Evolutionary conservation across 92 coral and sea anemone genomes (phyloP).

Genomic region (Porites lobata): DNA sequence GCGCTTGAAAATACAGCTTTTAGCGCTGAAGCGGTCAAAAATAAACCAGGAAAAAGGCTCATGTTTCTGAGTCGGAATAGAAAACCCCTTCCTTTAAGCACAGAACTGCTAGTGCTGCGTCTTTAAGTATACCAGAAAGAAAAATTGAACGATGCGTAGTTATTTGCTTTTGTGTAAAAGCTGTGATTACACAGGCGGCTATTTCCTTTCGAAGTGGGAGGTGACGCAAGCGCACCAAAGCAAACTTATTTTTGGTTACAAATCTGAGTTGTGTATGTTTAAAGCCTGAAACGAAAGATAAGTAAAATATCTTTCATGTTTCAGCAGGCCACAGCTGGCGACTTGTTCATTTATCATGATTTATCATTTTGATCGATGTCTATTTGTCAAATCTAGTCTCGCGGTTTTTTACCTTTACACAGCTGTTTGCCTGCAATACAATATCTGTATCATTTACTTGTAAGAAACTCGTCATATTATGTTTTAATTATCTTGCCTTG

Average conservation of each 20-base stretch:
- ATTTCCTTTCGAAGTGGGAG: neutral
- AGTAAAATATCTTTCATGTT: constrained; percentile 8
- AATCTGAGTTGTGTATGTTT: neutral
- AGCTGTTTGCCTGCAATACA: constrained; percentile 1
- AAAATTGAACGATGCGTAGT: neutral
- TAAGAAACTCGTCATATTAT: neutral
- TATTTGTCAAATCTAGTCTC: neutral
- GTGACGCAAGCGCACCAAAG: neutral
- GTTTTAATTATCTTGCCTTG: neutral
- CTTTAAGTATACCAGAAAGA: neutral
- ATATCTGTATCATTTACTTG: neutral
- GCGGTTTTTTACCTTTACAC: neutral
- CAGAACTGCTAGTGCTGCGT: neutral
- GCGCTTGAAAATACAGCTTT: neutral
- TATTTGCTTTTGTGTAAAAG: constrained; percentile 27
- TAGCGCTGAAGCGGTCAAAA: constrained; percentile 23
- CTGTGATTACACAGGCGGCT: constrained; percentile 37
- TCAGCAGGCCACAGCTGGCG: constrained; percentile 6
- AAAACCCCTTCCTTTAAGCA: neutral
- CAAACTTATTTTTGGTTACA: neutral
- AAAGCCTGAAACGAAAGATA: neutral
- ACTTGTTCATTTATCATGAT: neutral
- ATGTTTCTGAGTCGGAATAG: neutral
- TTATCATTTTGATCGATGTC: constrained; percentile 9
- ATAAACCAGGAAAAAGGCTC: constrained; percentile 11